phyloP scores from a whole-genome alignment of 2,797 vertebrate genomes.

The Anniella stebbinsi region DNA sequence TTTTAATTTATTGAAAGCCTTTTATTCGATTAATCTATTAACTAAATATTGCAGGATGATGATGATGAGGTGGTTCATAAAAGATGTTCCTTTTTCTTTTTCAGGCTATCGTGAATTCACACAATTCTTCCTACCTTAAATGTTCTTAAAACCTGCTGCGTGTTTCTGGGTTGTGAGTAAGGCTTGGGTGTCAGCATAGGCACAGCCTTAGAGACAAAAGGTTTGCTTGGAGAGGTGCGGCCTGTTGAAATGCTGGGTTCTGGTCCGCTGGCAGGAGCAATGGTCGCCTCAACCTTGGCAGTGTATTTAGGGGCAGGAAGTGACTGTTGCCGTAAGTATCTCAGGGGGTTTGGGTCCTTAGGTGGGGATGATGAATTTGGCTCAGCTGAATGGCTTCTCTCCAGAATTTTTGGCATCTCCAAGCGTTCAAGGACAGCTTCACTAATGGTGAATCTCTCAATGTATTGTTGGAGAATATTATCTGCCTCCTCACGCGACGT shows the following conservation, averaged over 20 bases:
- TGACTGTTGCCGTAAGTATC: constrained; percentile 92
- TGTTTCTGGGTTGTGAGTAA: constrained; percentile 88
- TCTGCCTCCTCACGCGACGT: constrained; percentile 90
- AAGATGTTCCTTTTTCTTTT: background rate
- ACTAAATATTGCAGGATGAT: background rate
- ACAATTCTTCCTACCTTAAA: constrained; percentile 85
- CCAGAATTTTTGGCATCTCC: constrained; percentile 94
- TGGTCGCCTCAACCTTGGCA: constrained; percentile 90
- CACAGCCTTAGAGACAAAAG: constrained; percentile 84
- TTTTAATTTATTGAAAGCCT: background rate
- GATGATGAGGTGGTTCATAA: background rate
- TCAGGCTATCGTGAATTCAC: background rate
- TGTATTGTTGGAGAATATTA: constrained; percentile 90
- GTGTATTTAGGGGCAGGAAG: constrained; percentile 94
- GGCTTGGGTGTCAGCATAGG: constrained; percentile 91
- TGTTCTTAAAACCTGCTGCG: constrained; percentile 85
- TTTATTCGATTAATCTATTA: background rate
- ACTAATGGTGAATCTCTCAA: constrained; percentile 96
- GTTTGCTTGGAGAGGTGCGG: constrained; percentile 79
- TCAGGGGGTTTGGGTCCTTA: constrained; percentile 85
- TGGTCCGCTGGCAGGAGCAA: constrained; percentile 78
- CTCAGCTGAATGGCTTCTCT: constrained; percentile 93
- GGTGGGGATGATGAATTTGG: constrained; percentile 78
- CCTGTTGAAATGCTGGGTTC: constrained; percentile 78
- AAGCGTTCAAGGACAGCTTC: constrained; percentile 92